Conservation (phyloP, 2,888 invertebrate species). For the Eulithis testata region DNA sequence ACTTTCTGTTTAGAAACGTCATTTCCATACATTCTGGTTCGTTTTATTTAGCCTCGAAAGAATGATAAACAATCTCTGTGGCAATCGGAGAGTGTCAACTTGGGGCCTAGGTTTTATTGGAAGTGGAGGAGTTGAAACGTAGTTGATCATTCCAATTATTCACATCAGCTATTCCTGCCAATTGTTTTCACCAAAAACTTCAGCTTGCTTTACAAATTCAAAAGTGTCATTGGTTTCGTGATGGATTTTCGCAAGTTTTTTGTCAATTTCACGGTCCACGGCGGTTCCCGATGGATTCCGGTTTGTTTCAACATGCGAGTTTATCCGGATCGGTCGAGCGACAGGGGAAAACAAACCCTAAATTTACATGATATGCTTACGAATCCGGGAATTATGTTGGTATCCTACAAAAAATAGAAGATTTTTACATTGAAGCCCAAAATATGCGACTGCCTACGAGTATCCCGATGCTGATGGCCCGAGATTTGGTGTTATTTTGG, state of each 20-base stretch:
- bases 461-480: too few species aligned
- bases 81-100: too few species aligned
- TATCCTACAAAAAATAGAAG: neutral
- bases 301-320: slow-evolving; percentile 61
- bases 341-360: slow-evolving; percentile 11
- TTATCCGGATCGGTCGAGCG: slow-evolving; percentile 12
- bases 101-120: too few species aligned
- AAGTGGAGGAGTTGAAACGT: neutral
- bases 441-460: too few species aligned
- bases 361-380: slow-evolving; percentile 4
- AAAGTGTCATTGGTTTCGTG: slow-evolving; percentile 83
- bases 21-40: too few species aligned
- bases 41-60: too few species aligned
- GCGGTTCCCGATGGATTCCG: slow-evolving; percentile 67
- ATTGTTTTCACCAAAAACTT: slow-evolving; percentile 77
- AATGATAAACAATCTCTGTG: too few species aligned
- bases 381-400: neutral
- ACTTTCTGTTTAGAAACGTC: too few species aligned
- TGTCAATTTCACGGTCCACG: slow-evolving; percentile 79
- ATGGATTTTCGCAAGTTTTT: slow-evolving; percentile 79
- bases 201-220: slow-evolving; percentile 81
- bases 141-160: slow-evolving; percentile 78
- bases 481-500: too few species aligned
- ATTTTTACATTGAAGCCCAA: neutral
- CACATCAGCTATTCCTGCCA: slow-evolving; percentile 67